Conservation (phyloP, 35 echinoderm and acorn worm genomes). For the Ophioderma brevispina region DNA sequence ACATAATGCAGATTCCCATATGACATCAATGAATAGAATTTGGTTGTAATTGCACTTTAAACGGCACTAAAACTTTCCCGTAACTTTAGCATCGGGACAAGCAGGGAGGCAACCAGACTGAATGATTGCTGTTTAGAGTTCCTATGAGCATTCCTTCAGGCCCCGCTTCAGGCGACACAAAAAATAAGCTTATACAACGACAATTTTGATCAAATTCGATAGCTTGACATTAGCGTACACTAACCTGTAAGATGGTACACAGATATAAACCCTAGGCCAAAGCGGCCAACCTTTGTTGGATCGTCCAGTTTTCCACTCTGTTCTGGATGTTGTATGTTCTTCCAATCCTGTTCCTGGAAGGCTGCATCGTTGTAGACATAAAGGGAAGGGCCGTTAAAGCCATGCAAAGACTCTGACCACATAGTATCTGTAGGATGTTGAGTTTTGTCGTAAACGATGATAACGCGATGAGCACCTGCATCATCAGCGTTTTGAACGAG, state of each 20-base stretch:
- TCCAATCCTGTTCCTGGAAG: constrained; percentile 74
- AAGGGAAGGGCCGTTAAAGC: constrained; percentile 76
- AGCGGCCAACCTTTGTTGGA: constrained; percentile 87
- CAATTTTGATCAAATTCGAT: not conserved
- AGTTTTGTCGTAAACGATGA: constrained; percentile 73
- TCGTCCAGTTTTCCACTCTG: constrained; percentile 74
- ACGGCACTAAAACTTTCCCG: too few relatives aligned
- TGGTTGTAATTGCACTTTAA: too few relatives aligned
- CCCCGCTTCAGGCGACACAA: not conserved
- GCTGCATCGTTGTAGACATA: constrained; percentile 79
- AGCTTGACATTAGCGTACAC: not conserved
- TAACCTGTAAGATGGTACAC: constrained; percentile 93
- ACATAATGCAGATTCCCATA: too few relatives aligned
- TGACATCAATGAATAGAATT: too few relatives aligned
- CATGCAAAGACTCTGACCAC: constrained; percentile 15
- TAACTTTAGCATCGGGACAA: too few relatives aligned
- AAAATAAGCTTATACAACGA: not conserved
- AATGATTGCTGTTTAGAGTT: too few relatives aligned
- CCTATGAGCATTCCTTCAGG: too few relatives aligned
- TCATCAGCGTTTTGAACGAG: constrained; percentile 94
- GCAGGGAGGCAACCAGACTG: too few relatives aligned
- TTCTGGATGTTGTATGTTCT: constrained; percentile 75
- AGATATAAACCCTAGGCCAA: constrained; percentile 93
- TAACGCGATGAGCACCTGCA: constrained; percentile 68
- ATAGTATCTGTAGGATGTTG: constrained; percentile 48